Evolutionary conservation across 2,797 vertebrate species (phyloP), one percentile per base, ranked within the genome.

Genomic region (Hippoglossus hippoglossus): DNA sequence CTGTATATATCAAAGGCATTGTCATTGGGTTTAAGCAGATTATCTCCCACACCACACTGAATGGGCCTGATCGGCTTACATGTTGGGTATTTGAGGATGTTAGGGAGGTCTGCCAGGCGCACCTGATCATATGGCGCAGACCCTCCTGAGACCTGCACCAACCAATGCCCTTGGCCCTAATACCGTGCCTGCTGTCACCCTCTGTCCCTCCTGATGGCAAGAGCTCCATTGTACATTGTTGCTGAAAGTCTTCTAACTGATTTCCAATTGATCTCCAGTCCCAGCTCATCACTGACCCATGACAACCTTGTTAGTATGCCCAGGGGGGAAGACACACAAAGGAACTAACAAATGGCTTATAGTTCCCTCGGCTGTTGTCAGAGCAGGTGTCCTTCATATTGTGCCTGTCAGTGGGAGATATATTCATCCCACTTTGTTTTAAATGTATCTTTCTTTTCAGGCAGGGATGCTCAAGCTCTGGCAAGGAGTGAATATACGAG

Each of bases 61-160:
- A 82, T 58, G 69, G 53, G 77, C 60, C 65, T 88, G 82, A 91
- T 90, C 88, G 60, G 90, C 89, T 91, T 92, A 91, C 78, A 71
- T 47, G 55, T 56, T 44, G 65, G 68, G 64, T 80, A 70, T 87
- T 81, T 71, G 63, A 67, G 55, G 67, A 68, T 67, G 68, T 80
- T 51, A 67, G 19, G 28, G 54, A 63, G 52, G 52, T 56, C 47
- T 51, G 50, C 47, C 51, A 55, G 24, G 16, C 75, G 57, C 69
- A 75, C 76, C 80, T 83, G 77, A 80, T 90, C 80, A 82, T 76
- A 80, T 56, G 64, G 56, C 18, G 12, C 11, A 18, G 36, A 56
- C 51, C 72, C 55, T 58, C 63, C 26, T n/a, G 51, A 64, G 66
- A 77, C 66, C 61, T 66, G 57, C 57, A 55, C 31, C 75, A 58